A percentile compares a stretch with the other conserved stretches of the same genome.
Conservation (phyloP, 1,140 invertebrate genomes). For the Oedothorax gibbosus region DNA sequence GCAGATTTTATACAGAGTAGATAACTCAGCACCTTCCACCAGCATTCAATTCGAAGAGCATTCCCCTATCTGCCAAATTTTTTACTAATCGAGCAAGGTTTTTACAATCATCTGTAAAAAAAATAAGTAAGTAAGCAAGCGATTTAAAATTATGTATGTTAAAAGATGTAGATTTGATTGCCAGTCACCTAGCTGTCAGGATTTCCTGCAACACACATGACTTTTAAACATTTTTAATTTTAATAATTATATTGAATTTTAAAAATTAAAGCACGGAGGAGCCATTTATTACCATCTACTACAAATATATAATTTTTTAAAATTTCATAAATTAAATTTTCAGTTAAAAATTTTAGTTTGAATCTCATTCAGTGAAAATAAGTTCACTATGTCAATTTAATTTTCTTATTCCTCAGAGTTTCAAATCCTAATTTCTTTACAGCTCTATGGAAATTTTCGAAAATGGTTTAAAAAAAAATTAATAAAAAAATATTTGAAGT, state of each 20-base stretch:
- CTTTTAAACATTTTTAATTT: background rate
- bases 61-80: conserved; percentile 65
- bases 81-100: conserved; percentile 68
- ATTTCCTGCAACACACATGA: too few species aligned
- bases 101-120: conserved; percentile 69
- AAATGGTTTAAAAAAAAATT: too few species aligned
- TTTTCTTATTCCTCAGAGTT: too few species aligned
- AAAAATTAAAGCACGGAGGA: background rate
- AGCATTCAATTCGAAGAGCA: conserved; percentile 60
- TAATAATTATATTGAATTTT: background rate
- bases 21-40: background rate
- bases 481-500: too few species aligned
- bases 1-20: background rate
- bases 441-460: too few species aligned
- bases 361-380: too few species aligned
- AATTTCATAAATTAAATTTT: too few species aligned
- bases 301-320: background rate
- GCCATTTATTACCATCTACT: background rate
- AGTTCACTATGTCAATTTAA: too few species aligned
- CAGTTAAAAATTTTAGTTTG: too few species aligned
- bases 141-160: background rate
- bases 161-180: background rate
- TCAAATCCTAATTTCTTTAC: too few species aligned
- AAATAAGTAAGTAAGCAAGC: background rate
- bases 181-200: too few species aligned